Percentiles rank a stretch among this genome's conserved stretches.
These are phyloP conservation scores for Lasioglossum oenotherae DNA, from an alignment of 2,888 invertebrate genomes.

Conservation along the genomic window DNA sequence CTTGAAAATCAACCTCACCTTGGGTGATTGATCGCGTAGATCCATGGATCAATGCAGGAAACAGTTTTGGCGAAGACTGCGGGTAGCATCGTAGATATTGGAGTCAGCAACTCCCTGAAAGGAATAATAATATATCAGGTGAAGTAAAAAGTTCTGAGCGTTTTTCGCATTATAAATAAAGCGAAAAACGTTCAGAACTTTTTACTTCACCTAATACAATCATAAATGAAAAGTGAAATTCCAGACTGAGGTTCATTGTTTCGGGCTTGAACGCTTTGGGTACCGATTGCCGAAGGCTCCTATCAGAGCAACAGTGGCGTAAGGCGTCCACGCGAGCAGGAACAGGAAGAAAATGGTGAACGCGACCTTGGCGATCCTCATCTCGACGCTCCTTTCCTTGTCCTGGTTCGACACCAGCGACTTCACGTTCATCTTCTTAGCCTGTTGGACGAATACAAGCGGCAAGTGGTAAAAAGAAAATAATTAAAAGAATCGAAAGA, in stretches of 20 bases:
- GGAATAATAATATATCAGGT: too few relatives aligned
- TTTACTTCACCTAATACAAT: too few relatives aligned
- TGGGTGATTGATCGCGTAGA: conserved; percentile 96
- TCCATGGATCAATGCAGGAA: conserved; percentile 96
- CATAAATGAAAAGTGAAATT: neutral
- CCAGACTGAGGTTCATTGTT: neutral
- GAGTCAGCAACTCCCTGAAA: conserved; percentile 84
- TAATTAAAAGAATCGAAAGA: neutral
- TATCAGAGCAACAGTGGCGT: conserved; percentile 92
- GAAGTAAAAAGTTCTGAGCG: too few relatives aligned
- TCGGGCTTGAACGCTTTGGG: neutral
- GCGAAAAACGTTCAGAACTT: too few relatives aligned
- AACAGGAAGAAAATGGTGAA: conserved; percentile 94
- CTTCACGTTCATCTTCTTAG: conserved; percentile 96
- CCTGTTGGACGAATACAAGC: conserved; percentile 83
- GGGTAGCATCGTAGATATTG: conserved; percentile 91
- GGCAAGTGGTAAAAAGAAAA: neutral
- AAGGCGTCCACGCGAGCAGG: conserved; percentile 96
- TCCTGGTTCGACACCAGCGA: conserved; percentile 91
- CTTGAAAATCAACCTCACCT: conserved; percentile 85
- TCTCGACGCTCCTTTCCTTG: conserved; percentile 91
- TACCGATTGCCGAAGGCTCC: conserved; percentile 92
- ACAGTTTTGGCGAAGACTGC: conserved; percentile 94
- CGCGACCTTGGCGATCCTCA: conserved; percentile 94
- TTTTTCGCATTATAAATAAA: too few relatives aligned